These are phyloP conservation scores for Macrotrachela quadricornifera DNA, from an alignment of 1,140 invertebrate species.

Conservation along the genomic window DNA sequence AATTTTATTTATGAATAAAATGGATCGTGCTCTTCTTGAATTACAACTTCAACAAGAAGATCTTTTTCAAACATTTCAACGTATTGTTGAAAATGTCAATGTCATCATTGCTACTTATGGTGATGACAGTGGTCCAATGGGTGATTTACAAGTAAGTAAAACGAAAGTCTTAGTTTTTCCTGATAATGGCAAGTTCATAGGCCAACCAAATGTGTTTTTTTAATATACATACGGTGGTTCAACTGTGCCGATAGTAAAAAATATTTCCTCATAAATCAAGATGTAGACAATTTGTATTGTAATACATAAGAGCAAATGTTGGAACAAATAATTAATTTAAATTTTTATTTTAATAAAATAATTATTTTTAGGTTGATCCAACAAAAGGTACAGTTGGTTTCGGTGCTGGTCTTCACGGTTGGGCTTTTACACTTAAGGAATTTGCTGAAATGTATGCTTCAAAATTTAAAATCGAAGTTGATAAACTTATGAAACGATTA, in stretches of 20 bases:
- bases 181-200: constrained; percentile 14
- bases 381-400: constrained; percentile 96
- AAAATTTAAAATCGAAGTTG: constrained; percentile 88
- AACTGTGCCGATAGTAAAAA: constrained; percentile 16
- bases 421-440: constrained; percentile 98
- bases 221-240: constrained; percentile 6
- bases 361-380: constrained; percentile 44
- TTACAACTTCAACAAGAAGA: constrained; percentile 77
- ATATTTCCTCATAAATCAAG: background rate
- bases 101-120: constrained; percentile 99
- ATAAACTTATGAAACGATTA: constrained; percentile 76
- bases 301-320: background rate
- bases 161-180: constrained; percentile 9
- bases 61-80: constrained; percentile 95
- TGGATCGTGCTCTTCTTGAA: constrained; percentile 89
- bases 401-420: constrained; percentile 90
- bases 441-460: constrained; percentile 96
- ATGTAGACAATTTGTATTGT: background rate
- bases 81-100: constrained; percentile 98
- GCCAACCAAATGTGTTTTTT: too few relatives aligned
- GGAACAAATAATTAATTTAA: background rate
- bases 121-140: constrained; percentile 92
- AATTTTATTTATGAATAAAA: constrained; percentile 99
- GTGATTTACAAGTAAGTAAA: constrained; percentile 59
- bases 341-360: constrained; percentile 24